phyloP scores from a whole-genome alignment of 2,113 vertebrate genomes.

The Cacatua alba region DNA sequence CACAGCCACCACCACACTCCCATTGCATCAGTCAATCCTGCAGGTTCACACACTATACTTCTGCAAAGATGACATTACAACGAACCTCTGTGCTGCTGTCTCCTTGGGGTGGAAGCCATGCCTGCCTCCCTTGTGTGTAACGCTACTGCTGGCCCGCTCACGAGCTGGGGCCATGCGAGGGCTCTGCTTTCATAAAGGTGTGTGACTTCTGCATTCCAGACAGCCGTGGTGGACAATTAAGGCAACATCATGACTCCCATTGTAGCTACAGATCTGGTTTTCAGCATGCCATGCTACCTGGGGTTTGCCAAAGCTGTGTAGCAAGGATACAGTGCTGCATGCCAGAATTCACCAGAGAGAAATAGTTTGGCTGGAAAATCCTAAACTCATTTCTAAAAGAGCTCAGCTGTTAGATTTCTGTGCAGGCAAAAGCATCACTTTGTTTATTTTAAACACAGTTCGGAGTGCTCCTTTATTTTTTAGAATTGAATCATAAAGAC shows the following conservation, averaged over 20 bases:
- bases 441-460: slow-evolving; percentile 32
- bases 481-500: slow-evolving; percentile 51
- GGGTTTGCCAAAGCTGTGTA: not conserved
- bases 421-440: not conserved
- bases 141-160: not conserved
- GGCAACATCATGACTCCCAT: not conserved
- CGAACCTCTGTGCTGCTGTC: fast-evolving
- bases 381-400: not conserved
- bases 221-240: not conserved
- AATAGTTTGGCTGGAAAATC: slow-evolving; percentile 16
- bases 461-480: slow-evolving; percentile 10
- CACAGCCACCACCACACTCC: fast-evolving
- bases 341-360: not conserved
- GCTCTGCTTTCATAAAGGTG: not conserved
- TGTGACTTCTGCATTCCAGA: not conserved
- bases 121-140: not conserved
- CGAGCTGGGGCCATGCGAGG: fast-evolving
- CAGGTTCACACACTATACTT: not conserved
- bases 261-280: not conserved
- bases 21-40: not conserved
- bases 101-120: not conserved
- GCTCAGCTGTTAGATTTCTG: slow-evolving; percentile 3
- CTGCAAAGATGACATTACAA: not conserved
- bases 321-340: not conserved
- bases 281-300: not conserved